Percentiles rank a stretch among this genome's conserved stretches.
These are phyloP conservation scores for Mercenaria mercenaria DNA, from an alignment of 1,140 invertebrate genomes.

Conservation along the genomic window DNA sequence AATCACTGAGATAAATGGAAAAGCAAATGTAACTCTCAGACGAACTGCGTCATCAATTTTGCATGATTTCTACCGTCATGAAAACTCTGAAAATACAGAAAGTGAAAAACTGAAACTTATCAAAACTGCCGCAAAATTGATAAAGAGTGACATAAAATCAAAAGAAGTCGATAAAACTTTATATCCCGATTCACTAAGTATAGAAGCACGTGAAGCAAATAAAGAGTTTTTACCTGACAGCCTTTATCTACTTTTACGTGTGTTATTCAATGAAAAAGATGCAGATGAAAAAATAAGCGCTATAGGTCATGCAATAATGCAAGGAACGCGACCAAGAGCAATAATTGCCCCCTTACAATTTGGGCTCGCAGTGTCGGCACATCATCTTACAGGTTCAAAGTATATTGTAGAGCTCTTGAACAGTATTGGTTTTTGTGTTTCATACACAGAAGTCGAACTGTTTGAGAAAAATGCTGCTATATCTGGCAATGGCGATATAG, in stretches of 20 bases:
- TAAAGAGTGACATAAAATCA: conserved; percentile 59
- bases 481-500: not conserved
- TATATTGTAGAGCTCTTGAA: not conserved
- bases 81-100: not conserved
- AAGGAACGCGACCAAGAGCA: conserved; percentile 61
- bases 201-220: not conserved
- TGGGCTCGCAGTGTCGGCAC: conserved; percentile 74
- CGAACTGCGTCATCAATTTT: conserved; percentile 51
- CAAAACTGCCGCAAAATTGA: conserved; percentile 60
- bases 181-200: conserved; percentile 1
- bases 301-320: conserved; percentile 32
- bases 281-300: not conserved
- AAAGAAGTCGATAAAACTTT: not conserved
- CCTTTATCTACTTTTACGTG: not conserved
- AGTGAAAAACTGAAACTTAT: conserved; percentile 53
- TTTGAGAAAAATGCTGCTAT: not conserved
- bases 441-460: conserved; percentile 30
- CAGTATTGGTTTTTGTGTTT: not conserved
- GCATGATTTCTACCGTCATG: conserved; percentile 54
- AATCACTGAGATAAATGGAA: conserved; percentile 70
- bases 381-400: conserved; percentile 68
- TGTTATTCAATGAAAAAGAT: conserved; percentile 1
- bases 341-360: conserved; percentile 71
- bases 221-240: not conserved
- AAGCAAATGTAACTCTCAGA: conserved; percentile 64